phyloP scores from a whole-genome alignment of 1,140 invertebrate genomes.

The Capitella teleta region DNA sequence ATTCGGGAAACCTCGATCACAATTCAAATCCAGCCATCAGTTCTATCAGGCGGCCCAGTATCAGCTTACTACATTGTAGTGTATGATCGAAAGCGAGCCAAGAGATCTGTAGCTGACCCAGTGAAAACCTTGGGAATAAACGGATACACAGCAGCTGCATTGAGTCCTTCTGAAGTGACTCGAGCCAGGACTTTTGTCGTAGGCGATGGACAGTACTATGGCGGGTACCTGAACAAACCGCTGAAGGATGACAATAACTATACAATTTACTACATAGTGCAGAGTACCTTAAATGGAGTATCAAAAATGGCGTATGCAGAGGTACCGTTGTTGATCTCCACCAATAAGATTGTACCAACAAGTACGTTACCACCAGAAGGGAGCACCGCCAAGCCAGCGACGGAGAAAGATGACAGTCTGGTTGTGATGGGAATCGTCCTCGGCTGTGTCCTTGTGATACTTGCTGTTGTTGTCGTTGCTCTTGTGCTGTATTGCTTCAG shows the following conservation, averaged over 20 bases:
- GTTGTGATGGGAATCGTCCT: slow-evolving; percentile 13
- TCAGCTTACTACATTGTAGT: slow-evolving; percentile 10
- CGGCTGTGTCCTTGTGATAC: slow-evolving; percentile 13
- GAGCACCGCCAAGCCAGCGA: background rate
- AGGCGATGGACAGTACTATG: slow-evolving; percentile 20
- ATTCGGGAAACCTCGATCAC: slow-evolving; percentile 6
- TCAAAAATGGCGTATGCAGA: slow-evolving; percentile 18
- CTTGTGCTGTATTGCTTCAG: slow-evolving; percentile 16
- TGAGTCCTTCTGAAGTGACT: background rate
- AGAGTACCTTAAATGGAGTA: slow-evolving; percentile 18
- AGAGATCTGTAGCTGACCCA: background rate
- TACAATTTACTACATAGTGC: slow-evolving; percentile 23
- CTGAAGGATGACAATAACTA: slow-evolving; percentile 18
- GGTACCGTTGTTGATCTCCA: background rate
- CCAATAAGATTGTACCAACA: background rate
- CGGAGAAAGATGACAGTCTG: slow-evolving; percentile 13
- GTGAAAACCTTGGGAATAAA: background rate
- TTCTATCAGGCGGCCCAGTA: slow-evolving; percentile 12
- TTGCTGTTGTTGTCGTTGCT: slow-evolving; percentile 20
- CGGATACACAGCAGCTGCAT: slow-evolving; percentile 6
- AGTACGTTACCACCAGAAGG: too few relatives aligned
- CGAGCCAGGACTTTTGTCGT: slow-evolving; percentile 1
- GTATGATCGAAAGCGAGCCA: too few relatives aligned
- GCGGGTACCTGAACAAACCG: slow-evolving; percentile 16
- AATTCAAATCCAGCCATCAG: slow-evolving; percentile 8